phyloP scores from a whole-genome alignment of 2,797 vertebrate species.

The Bradypodion ventrale region DNA sequence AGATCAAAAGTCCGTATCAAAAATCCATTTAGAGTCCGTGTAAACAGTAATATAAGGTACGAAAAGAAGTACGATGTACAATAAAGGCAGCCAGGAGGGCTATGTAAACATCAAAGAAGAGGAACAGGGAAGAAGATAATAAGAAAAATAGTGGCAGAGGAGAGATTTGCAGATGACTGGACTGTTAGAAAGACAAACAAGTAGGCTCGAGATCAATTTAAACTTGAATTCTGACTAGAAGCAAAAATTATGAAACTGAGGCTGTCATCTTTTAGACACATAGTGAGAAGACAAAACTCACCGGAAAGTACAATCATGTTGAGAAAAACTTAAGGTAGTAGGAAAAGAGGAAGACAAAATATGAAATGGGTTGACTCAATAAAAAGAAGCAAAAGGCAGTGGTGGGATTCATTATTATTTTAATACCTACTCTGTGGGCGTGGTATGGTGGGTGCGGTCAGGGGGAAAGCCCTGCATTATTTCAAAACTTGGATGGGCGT shows the following conservation, averaged over 20 bases:
- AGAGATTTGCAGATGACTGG: neutral
- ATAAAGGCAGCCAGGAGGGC: too few species aligned
- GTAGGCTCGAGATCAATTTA: neutral
- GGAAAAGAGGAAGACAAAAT: neutral
- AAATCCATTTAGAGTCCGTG: too few species aligned
- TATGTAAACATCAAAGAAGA: too few species aligned
- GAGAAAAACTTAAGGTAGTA: neutral
- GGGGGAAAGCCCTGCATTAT: too few species aligned
- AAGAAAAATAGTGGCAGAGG: neutral
- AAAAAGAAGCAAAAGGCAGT: too few species aligned
- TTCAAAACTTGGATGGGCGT: too few species aligned
- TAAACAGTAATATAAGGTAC: too few species aligned
- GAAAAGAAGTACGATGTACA: too few species aligned
- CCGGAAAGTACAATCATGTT: neutral
- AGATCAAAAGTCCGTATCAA: too few species aligned
- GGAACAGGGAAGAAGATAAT: neutral
- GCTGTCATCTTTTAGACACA: neutral
- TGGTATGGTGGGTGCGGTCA: too few species aligned
- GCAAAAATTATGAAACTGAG: neutral
- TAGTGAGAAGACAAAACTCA: neutral
- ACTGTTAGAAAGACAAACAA: neutral
- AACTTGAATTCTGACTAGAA: neutral
- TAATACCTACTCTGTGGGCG: too few species aligned
- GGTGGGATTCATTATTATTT: too few species aligned
- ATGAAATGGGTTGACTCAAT: neutral